A percentile compares a stretch with the other conserved stretches of the same genome.
Conservation (phyloP, 1,140 invertebrate species). For the Asobara japonica region DNA sequence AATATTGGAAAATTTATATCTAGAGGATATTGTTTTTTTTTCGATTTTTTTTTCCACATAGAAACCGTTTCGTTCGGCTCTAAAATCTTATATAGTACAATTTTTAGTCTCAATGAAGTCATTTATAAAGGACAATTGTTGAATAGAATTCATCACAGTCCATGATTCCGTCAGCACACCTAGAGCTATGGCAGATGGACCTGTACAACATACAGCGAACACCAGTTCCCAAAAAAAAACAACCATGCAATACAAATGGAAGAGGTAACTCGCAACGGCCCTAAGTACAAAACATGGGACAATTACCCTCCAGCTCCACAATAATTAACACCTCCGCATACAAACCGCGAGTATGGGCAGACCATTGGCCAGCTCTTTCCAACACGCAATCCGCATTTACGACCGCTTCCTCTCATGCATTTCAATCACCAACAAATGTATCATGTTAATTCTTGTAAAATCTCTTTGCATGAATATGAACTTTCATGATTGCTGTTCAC, state of each 20-base stretch:
- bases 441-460: constrained; percentile 20
- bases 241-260: background rate
- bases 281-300: constrained; percentile 28
- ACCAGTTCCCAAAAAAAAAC: background rate
- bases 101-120: too few species aligned
- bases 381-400: constrained; percentile 15
- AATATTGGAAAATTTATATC: too few species aligned
- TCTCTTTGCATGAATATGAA: constrained; percentile 12
- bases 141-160: too few species aligned
- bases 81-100: too few species aligned
- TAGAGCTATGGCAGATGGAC: background rate
- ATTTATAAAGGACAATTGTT: too few species aligned
- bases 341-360: background rate
- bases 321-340: constrained; percentile 37
- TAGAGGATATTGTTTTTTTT: too few species aligned
- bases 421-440: constrained; percentile 23
- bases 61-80: too few species aligned
- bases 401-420: constrained; percentile 20
- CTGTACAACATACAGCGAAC: background rate
- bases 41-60: too few species aligned
- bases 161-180: background rate
- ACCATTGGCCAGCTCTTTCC: background rate
- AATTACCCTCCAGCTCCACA: constrained; percentile 28
- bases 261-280: constrained; percentile 14
- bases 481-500: constrained; percentile 1